phyloP scores from a whole-genome alignment of 2,113 vertebrate genomes.

The Dascyllus trimaculatus region DNA sequence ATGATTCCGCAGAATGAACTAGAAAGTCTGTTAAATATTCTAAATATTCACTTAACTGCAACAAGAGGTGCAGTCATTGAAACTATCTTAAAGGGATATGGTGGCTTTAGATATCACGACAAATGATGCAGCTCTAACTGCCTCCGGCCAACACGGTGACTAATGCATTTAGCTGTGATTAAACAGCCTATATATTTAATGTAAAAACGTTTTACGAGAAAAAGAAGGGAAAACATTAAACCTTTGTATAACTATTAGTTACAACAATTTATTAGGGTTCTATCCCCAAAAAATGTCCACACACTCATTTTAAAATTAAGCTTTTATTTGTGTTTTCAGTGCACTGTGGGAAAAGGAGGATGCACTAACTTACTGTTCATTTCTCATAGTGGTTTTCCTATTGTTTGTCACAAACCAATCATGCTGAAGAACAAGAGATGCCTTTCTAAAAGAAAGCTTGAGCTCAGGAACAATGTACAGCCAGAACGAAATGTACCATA shows the following conservation, averaged over 20 bases:
- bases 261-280: background rate
- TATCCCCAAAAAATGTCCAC: background rate
- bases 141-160: slow-evolving; percentile 68
- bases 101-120: slow-evolving; percentile 69
- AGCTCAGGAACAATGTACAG: slow-evolving; percentile 56
- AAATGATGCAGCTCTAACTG: slow-evolving; percentile 64
- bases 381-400: slow-evolving; percentile 61
- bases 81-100: slow-evolving; percentile 65
- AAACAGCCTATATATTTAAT: slow-evolving; percentile 74
- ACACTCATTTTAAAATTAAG: slow-evolving; percentile 14
- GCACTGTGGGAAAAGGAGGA: slow-evolving; percentile 37
- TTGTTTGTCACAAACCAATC: slow-evolving; percentile 68
- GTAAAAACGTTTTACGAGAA: slow-evolving; percentile 63
- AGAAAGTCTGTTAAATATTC: slow-evolving; percentile 64
- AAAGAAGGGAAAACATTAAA: slow-evolving; percentile 36
- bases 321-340: slow-evolving; percentile 25
- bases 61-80: slow-evolving; percentile 54
- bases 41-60: slow-evolving; percentile 67
- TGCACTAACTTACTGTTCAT: slow-evolving; percentile 57
- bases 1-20: slow-evolving; percentile 48
- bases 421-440: slow-evolving; percentile 56
- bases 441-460: slow-evolving; percentile 44
- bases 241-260: slow-evolving; percentile 5
- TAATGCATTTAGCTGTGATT: slow-evolving; percentile 77
- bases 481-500: slow-evolving; percentile 51